Evolutionary conservation across 2,888 invertebrate genomes (phyloP).

Genomic region (Caenorhabditis japonica): DNA sequence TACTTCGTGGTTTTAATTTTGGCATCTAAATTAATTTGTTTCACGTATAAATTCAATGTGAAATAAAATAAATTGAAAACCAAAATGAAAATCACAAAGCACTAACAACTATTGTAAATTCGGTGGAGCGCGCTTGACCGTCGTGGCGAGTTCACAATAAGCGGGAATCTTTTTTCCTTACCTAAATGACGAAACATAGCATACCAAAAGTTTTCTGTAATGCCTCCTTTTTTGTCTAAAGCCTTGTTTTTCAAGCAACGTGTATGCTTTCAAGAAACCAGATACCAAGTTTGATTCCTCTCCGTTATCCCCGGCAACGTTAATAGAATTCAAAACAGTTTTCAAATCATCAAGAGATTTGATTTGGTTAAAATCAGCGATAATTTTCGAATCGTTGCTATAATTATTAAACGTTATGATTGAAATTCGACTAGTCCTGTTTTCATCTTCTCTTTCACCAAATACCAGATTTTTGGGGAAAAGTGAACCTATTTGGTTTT

Average conservation of each 20-base stretch:
- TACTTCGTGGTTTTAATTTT: too few relatives aligned
- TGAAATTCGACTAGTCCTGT: constrained; percentile 18
- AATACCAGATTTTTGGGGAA: background rate
- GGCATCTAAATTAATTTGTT: too few relatives aligned
- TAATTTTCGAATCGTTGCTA: background rate
- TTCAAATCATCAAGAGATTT: constrained; percentile 13
- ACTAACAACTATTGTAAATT: too few relatives aligned
- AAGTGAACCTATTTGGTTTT: constrained; percentile 1
- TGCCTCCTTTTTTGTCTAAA: background rate
- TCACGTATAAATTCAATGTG: too few relatives aligned
- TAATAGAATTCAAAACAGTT: constrained; percentile 1
- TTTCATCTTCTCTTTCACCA: background rate
- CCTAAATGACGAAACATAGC: constrained; percentile 34
- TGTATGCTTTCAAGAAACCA: constrained; percentile 23
- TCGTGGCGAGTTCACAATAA: too few relatives aligned
- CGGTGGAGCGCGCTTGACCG: too few relatives aligned
- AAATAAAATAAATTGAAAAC: too few relatives aligned
- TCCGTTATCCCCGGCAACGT: background rate
- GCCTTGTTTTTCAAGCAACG: constrained; percentile 6
- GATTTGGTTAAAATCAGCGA: constrained; percentile 14
- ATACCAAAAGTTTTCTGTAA: constrained; percentile 24
- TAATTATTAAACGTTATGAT: constrained; percentile 22
- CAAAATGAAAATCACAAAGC: too few relatives aligned
- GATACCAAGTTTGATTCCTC: background rate
- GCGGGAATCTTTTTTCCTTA: background rate